phyloP scores from a whole-genome alignment of 2,888 invertebrate genomes.

The Escarpia spicata region DNA sequence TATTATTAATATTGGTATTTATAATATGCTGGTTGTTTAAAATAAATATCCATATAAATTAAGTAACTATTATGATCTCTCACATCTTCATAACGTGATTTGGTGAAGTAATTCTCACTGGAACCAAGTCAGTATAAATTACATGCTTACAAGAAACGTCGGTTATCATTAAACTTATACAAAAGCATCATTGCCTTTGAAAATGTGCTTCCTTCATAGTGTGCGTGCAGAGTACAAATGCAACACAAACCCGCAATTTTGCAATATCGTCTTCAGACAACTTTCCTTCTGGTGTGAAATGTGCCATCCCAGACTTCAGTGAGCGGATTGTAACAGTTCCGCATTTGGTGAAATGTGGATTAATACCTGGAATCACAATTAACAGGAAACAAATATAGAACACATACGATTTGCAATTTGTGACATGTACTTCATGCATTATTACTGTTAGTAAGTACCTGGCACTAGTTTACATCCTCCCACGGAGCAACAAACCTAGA shows the following conservation, averaged over 20 bases:
- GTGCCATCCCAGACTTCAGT: slow-evolving; percentile 35
- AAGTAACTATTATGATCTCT: too few relatives aligned
- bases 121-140: background rate
- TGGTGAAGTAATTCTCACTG: background rate
- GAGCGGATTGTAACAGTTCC: slow-evolving; percentile 33
- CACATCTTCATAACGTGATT: background rate
- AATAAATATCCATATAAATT: too few relatives aligned
- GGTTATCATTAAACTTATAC: background rate
- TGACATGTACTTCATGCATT: too few relatives aligned
- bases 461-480: too few relatives aligned
- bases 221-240: background rate
- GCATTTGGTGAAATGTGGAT: slow-evolving; percentile 26
- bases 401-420: too few relatives aligned
- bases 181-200: background rate
- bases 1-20: too few relatives aligned
- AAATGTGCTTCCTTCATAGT: background rate
- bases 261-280: slow-evolving; percentile 24
- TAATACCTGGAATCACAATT: slow-evolving; percentile 7
- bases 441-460: too few relatives aligned
- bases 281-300: slow-evolving; percentile 25
- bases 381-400: background rate
- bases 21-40: too few relatives aligned
- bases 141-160: background rate
- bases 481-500: too few relatives aligned
- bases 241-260: slow-evolving; percentile 27